A percentile compares a stretch with the other conserved stretches of the same genome.
These are phyloP conservation scores for Xylocampa areola DNA, from an alignment of 2,888 invertebrate genomes.

Conservation along the genomic window DNA sequence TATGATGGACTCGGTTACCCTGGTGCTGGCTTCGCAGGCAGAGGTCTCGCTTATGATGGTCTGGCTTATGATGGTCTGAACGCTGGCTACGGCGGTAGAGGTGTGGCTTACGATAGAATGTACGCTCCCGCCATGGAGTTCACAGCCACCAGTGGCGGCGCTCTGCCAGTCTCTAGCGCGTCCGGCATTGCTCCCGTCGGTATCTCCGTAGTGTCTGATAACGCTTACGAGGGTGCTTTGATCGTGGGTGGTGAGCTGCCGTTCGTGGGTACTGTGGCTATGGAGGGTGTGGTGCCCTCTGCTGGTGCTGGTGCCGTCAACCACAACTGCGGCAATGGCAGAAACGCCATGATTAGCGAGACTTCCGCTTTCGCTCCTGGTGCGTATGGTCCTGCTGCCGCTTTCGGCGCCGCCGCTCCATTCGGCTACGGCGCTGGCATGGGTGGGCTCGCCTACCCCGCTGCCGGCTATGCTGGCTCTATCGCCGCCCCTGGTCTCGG, in stretches of 20 bases:
- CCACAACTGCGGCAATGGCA: conserved; percentile 69
- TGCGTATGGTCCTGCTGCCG: conserved; percentile 29
- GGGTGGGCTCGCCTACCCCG: too few species aligned
- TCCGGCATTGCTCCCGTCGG: conserved; percentile 69
- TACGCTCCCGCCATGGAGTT: conserved; percentile 48
- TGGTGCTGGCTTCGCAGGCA: too few species aligned
- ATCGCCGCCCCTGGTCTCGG: too few species aligned
- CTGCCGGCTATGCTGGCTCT: too few species aligned
- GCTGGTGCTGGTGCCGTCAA: conserved; percentile 65
- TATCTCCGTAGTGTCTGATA: conserved; percentile 69
- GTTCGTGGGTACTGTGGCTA: conserved; percentile 68
- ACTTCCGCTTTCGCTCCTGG: conserved; percentile 29
- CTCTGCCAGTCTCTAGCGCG: conserved; percentile 65
- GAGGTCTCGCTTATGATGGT: too few species aligned
- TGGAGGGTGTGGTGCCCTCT: conserved; percentile 70
- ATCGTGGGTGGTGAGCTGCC: conserved; percentile 70
- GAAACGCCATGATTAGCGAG: conserved; percentile 56
- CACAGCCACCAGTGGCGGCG: conserved; percentile 66
- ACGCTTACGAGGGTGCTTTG: conserved; percentile 68
- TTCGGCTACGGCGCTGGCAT: conserved; percentile 16
- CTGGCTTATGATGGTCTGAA: background rate
- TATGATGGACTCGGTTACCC: too few species aligned
- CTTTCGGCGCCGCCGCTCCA: conserved; percentile 6
- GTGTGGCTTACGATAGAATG: conserved; percentile 1
- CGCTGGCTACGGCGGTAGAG: conserved; percentile 1